Conservation (phyloP, 2,888 invertebrate genomes). For the Lithodes maja region DNA sequence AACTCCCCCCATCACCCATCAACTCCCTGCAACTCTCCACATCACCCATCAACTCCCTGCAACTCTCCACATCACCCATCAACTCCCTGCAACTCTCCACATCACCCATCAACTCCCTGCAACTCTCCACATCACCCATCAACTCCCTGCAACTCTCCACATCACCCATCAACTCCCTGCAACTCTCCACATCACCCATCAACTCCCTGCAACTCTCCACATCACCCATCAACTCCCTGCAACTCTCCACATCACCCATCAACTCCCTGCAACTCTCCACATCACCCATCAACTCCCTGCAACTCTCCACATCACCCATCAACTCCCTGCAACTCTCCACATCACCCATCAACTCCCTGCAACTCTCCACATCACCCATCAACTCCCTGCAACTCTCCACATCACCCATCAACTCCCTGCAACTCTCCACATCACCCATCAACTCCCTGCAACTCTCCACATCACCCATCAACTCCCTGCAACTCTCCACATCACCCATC, state of each 20-base stretch:
- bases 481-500: neutral
- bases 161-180: neutral
- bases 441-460: neutral
- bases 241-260: neutral
- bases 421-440: neutral
- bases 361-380: neutral
- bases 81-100: neutral
- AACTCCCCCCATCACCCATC: neutral
- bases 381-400: neutral
- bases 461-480: neutral
- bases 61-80: neutral
- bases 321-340: neutral
- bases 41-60: neutral
- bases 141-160: neutral
- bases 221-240: neutral
- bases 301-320: neutral
- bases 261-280: neutral
- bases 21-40: neutral
- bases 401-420: neutral
- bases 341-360: neutral
- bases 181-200: neutral
- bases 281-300: neutral
- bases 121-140: neutral
- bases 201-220: neutral
- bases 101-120: neutral